Percentiles rank a stretch among this genome's conserved stretches.
Evolutionary conservation across 2,888 invertebrate genomes (phyloP).

Genomic region (Esperia sulphurella): DNA sequence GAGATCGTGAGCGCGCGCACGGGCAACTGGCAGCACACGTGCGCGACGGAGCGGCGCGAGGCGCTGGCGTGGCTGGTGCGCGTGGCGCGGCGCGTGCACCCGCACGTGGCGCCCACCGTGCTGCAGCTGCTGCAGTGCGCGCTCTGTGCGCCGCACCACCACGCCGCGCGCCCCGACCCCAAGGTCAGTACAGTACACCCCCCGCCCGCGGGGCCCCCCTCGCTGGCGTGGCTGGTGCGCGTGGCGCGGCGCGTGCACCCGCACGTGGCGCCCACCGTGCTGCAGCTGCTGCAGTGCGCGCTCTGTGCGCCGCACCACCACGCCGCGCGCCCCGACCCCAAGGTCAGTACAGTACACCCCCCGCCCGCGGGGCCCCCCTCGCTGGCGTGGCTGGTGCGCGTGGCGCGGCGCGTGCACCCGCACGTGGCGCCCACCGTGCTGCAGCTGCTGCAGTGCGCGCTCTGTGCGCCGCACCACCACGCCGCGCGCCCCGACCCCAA

Average conservation of each 20-base stretch:
- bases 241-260: constrained; percentile 93
- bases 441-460: constrained; percentile 92
- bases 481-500: constrained; percentile 15
- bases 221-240: constrained; percentile 89
- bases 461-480: constrained; percentile 76
- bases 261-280: constrained; percentile 92
- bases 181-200: constrained; percentile 15
- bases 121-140: constrained; percentile 94
- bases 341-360: constrained; percentile 13
- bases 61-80: constrained; percentile 90
- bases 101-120: constrained; percentile 94
- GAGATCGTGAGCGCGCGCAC: constrained; percentile 95
- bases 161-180: constrained; percentile 11
- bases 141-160: constrained; percentile 78
- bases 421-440: constrained; percentile 94
- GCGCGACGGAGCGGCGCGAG: constrained; percentile 83
- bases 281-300: constrained; percentile 94
- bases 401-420: constrained; percentile 93
- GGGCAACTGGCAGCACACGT: constrained; percentile 97
- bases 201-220: too few species aligned
- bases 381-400: constrained; percentile 89
- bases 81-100: constrained; percentile 92
- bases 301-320: constrained; percentile 78
- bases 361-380: too few species aligned
- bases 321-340: constrained; percentile 13